phyloP scores from a whole-genome alignment of 2,797 vertebrate genomes.

The Sphenopsis melanotis region DNA sequence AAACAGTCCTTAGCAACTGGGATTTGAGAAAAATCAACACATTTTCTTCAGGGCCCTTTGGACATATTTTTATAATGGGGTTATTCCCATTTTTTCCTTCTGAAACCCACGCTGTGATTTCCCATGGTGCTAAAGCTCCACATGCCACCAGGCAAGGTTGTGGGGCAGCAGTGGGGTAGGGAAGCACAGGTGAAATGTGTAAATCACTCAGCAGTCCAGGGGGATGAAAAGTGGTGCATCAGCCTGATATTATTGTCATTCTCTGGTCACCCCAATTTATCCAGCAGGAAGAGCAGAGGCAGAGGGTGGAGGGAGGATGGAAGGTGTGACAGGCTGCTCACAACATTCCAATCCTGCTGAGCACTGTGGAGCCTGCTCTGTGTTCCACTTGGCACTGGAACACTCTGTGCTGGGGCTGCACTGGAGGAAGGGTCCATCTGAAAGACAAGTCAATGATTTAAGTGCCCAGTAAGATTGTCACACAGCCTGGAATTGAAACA shows the following conservation, averaged over 20 bases:
- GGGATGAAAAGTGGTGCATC: background rate
- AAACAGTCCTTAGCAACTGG: background rate
- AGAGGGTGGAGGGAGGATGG: slow-evolving; percentile 14
- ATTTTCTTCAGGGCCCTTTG: background rate
- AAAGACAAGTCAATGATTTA: slow-evolving; percentile 6
- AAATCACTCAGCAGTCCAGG: background rate
- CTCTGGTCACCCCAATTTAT: background rate
- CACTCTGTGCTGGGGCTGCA: background rate
- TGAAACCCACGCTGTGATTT: background rate
- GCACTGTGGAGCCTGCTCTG: background rate
- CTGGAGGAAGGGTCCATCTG: slow-evolving; percentile 17
- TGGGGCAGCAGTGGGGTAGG: background rate
- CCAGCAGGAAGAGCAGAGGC: background rate
- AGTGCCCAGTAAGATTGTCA: background rate
- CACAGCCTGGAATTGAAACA: background rate
- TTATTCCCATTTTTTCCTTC: background rate
- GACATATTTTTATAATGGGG: background rate
- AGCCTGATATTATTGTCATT: background rate
- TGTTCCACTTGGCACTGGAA: background rate
- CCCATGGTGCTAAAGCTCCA: background rate
- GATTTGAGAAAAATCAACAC: background rate
- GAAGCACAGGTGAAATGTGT: background rate
- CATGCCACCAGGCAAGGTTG: background rate
- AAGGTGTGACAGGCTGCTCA: slow-evolving; percentile 49
- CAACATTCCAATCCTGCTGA: background rate